Evolutionary conservation across 2,113 vertebrate genomes (phyloP), one percentile per base, ranked within the genome.

Genomic region (Phasianus colchicus): DNA sequence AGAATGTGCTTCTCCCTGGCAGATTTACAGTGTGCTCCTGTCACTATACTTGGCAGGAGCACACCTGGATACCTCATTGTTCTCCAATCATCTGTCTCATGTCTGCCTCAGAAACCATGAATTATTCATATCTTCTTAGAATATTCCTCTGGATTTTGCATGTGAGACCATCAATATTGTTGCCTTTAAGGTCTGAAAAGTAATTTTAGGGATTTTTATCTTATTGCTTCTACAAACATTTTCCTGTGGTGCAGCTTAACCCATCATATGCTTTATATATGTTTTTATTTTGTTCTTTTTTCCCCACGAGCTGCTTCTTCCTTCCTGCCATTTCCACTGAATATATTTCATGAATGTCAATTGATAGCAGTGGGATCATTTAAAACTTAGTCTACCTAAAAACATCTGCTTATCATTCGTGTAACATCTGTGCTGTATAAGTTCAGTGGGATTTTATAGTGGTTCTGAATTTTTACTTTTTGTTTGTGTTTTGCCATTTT

Each of bases 81-180:
- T 95, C 96, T 90, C 75, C 60, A 9, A 86, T 80, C 88, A 91
- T 83, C 83, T 96, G 77, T 94, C 94, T 92, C 6, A 1, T 88
- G 43, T 94, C 81, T 94, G 89, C 92, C 96, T 95, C 77, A 93
- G 73, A 90, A 89, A n/a, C 19, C 66, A 96, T 95, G 88, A 95
- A 95, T 97, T 88, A 97, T 95, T 91, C 93, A 93, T 17, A 2
- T 50, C 19, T 25, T 94, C 74, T 79, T 92, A 96, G 70, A 86
- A 57, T 96, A 81, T 81, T 92, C 77, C 52, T 83, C 70, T 86
- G 88, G 72, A 80, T 95, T 95, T 94, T 76, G 34, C 83, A 30
- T 58, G 38, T 1, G 2, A 93, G 66, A n/a, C 30, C 30, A 43
- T 88, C 76, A 88, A 54, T 86, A 92, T 69, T 91, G 61, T 73